Percentiles rank a stretch among this genome's conserved stretches.
phyloP scores from a whole-genome alignment of 1,140 invertebrate species.

The Diuraphis noxia region DNA sequence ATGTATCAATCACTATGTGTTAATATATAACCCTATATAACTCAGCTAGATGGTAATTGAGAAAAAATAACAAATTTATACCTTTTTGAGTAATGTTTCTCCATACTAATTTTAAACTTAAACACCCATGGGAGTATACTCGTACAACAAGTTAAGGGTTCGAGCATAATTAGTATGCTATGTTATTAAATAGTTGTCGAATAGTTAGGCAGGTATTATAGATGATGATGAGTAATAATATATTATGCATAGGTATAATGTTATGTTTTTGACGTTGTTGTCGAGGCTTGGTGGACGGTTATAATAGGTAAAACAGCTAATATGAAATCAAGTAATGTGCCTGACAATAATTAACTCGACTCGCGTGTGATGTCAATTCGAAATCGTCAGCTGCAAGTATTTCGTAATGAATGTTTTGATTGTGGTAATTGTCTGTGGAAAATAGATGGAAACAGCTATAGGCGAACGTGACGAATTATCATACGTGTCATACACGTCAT shows the following conservation, averaged over 20 bases:
- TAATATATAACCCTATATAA: too few species aligned
- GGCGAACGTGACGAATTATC: not conserved
- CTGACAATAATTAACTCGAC: not conserved
- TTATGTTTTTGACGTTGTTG: not conserved
- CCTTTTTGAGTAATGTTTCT: not conserved
- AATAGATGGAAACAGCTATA: not conserved
- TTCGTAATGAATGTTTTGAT: not conserved
- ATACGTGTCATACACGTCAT: too few species aligned
- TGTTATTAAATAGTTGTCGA: not conserved
- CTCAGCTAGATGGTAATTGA: not conserved
- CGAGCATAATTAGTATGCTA: not conserved
- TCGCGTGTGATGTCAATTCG: not conserved
- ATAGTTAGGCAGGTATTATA: too few species aligned
- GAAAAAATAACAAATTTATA: not conserved
- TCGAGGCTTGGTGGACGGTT: not conserved
- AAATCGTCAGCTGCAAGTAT: not conserved
- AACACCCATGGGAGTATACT: not conserved
- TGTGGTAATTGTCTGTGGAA: not conserved
- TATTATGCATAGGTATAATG: not conserved
- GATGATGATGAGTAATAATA: not conserved
- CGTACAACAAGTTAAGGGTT: not conserved
- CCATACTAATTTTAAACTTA: not conserved
- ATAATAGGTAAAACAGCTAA: too few species aligned
- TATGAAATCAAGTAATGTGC: not conserved
- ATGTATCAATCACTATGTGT: not conserved